A percentile compares a stretch with the other conserved stretches of the same genome.
These are phyloP conservation scores for Hesperia comma DNA, from an alignment of 2,888 invertebrate genomes.

Conservation along the genomic window DNA sequence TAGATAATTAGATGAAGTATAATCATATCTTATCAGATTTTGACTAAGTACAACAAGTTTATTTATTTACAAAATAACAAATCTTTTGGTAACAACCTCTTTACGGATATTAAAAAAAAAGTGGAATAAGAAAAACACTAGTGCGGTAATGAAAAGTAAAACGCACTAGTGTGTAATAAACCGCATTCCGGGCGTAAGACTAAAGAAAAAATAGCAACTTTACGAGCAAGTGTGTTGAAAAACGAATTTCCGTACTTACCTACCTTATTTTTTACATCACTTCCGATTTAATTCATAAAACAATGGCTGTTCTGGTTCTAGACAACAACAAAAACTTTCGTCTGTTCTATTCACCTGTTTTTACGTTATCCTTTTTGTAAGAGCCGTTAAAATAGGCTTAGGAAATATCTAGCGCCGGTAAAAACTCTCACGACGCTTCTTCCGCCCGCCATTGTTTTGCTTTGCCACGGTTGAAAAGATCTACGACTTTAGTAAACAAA, in stretches of 20 bases:
- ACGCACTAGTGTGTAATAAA: too few species aligned
- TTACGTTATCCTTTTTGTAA: constrained; percentile 7
- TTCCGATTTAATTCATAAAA: constrained; percentile 8
- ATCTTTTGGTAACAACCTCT: too few species aligned
- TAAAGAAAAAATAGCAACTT: too few species aligned
- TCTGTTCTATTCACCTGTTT: neutral
- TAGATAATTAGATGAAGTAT: too few species aligned
- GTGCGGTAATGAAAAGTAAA: neutral
- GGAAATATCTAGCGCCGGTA: constrained; percentile 1
- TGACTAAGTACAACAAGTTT: too few species aligned
- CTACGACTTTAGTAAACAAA: neutral
- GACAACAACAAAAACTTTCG: neutral
- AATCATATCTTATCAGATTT: too few species aligned
- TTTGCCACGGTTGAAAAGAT: constrained; percentile 8
- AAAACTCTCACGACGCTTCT: constrained; percentile 8
- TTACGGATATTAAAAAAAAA: too few species aligned
- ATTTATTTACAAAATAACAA: too few species aligned
- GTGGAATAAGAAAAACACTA: too few species aligned
- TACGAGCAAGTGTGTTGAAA: too few species aligned
- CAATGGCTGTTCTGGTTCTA: neutral
- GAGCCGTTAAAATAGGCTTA: constrained; percentile 10
- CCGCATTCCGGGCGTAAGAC: too few species aligned
- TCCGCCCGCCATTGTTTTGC: neutral
- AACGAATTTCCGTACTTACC: constrained; percentile 1
- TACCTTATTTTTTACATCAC: constrained; percentile 3